These are phyloP conservation scores for Xyrauchen texanus DNA, from an alignment of 2,113 vertebrate species.

Conservation along the genomic window DNA sequence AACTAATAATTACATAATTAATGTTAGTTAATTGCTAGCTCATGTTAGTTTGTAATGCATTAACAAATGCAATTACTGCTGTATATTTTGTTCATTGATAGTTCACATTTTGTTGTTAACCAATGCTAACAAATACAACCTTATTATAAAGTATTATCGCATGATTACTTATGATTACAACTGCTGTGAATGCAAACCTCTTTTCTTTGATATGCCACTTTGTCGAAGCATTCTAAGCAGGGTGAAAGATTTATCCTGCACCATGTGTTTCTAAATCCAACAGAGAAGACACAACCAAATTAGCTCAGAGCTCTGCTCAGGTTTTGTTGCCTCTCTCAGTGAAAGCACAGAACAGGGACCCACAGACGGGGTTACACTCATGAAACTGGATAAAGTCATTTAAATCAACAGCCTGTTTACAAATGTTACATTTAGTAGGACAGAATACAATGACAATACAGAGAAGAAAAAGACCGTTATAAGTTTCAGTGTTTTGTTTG, in stretches of 20 bases:
- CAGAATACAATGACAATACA: no score
- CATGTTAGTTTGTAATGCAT: no score
- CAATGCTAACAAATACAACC: no score
- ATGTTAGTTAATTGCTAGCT: no score
- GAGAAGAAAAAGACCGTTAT: no score
- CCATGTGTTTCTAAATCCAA: constrained; percentile 60
- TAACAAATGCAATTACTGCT: no score
- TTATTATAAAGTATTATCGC: no score
- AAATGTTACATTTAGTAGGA: no score
- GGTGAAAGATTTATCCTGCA: constrained; percentile 48
- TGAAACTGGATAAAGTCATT: neutral
- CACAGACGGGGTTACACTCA: neutral
- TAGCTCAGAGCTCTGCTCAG: constrained; percentile 46
- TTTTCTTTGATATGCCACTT: neutral
- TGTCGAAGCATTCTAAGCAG: constrained; percentile 1
- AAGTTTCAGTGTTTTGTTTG: no score
- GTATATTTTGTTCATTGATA: no score
- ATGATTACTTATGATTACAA: neutral
- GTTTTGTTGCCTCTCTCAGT: constrained; percentile 37
- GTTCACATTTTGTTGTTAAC: no score
- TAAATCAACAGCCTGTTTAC: neutral
- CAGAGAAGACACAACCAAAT: constrained; percentile 45
- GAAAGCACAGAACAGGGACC: neutral
- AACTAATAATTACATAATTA: no score
- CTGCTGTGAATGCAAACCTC: neutral